A percentile compares a stretch with the other conserved stretches of the same genome.
These are phyloP conservation scores for Ceratina japonica DNA, from an alignment of 1,140 invertebrate genomes.

Conservation along the genomic window DNA sequence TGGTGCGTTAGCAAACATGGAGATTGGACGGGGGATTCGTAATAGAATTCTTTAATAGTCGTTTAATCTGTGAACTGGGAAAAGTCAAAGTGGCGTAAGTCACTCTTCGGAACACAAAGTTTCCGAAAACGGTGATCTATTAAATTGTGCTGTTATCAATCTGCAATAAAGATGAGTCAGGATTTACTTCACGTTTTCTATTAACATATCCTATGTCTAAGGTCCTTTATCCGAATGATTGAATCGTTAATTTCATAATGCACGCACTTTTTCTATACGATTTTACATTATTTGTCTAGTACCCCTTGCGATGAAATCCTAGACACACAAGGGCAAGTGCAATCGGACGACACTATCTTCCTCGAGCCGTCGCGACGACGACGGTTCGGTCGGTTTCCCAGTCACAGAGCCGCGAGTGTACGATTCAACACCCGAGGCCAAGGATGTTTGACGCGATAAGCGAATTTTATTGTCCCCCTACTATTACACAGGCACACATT, in stretches of 20 bases:
- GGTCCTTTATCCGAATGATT: not conserved
- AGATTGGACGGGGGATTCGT: too few relatives aligned
- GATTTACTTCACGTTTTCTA: too few relatives aligned
- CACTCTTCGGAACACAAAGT: too few relatives aligned
- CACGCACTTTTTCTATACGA: too few relatives aligned
- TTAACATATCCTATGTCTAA: too few relatives aligned
- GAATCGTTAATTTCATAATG: too few relatives aligned
- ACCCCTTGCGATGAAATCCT: constrained; percentile 64
- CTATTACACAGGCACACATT: constrained; percentile 34
- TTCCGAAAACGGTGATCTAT: too few relatives aligned
- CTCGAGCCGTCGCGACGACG: constrained; percentile 3
- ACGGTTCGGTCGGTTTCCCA: constrained; percentile 51
- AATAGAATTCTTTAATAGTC: too few relatives aligned
- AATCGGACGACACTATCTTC: constrained; percentile 56
- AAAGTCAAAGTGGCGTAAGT: too few relatives aligned
- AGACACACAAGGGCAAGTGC: constrained; percentile 66
- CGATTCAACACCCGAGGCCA: constrained; percentile 47
- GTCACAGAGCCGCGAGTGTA: constrained; percentile 44
- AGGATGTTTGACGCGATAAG: constrained; percentile 70
- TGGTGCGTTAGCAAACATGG: not conserved
- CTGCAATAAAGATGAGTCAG: too few relatives aligned
- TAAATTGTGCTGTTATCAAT: too few relatives aligned
- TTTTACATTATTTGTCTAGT: constrained; percentile 16
- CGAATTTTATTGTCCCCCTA: constrained; percentile 55
- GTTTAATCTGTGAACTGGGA: too few relatives aligned